Base-by-base conservation (phyloP, 1,140 invertebrate species). In the Cardiocondyla obscurior region DNA sequence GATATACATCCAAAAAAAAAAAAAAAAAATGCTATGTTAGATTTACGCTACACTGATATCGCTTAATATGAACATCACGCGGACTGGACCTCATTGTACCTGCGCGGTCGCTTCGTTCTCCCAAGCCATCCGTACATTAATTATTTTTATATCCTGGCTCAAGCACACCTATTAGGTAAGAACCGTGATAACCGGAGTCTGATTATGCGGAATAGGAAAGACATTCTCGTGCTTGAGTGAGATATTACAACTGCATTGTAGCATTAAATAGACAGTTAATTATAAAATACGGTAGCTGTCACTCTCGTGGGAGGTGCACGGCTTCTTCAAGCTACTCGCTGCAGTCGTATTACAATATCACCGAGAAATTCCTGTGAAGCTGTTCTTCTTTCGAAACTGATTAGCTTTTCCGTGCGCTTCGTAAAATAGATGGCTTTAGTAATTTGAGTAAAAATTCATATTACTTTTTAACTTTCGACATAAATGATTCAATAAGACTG, bases 31-130 rank as follows among this genome's bases (percentile, higher is more conserved):
- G 83, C 90, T 93, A 92, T 85, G 42, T 89, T 84, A 88, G 58
- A 83, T 90, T n/a, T 92, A 93, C 84, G 83, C 90, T 92, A 92
- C 85, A 85, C 72, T 92, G 92, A 93, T 93, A 93, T 92, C 87
- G 81, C 92, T 93, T 91, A 89, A 89, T 87, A 87, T 39, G 30
- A 36, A 92, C 90, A 88, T 91, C 89, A 84, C 74, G 82, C 84
- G 57, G 65, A 84, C 69, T 91, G 88, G 88, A 92, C 85, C 89
- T 91, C 91, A 84, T 86, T 91, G 83, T 90, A 89, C 79, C 91
- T 92, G 85, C 90, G 90, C 87, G 85, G 82, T 89, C 84, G 25
- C 76, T 33, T 53, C 67, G 49, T 53, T 69, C 19, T n/a, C n/a
- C n/a, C n/a, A n/a, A n/a, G n/a, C n/a, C n/a, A n/a, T n/a, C n/a